Conservation (phyloP, 2,113 vertebrate genomes). For the Indri indri region DNA sequence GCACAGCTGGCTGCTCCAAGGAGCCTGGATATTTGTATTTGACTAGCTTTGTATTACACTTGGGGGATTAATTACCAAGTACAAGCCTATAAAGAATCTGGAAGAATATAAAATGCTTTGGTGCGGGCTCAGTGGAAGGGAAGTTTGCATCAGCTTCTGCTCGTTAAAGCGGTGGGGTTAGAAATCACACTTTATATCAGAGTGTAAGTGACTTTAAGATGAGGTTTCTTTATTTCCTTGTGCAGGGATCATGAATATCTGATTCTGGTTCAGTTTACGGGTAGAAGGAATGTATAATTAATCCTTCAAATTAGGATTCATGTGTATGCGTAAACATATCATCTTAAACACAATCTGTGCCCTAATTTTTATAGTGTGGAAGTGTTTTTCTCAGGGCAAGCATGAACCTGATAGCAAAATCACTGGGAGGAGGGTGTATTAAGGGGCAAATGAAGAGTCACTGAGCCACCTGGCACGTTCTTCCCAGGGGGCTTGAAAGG, state of each 20-base stretch:
- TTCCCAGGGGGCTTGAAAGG: background rate
- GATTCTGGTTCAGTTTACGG: background rate
- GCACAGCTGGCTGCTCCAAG: background rate
- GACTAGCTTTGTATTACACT: background rate
- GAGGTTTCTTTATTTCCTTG: background rate
- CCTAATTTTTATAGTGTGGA: background rate
- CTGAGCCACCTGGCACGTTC: background rate
- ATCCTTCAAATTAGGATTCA: background rate
- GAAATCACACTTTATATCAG: background rate
- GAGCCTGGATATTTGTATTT: background rate
- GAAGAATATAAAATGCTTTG: background rate
- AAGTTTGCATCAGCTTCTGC: background rate
- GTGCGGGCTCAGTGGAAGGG: background rate
- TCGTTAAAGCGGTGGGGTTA: background rate
- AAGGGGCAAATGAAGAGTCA: background rate
- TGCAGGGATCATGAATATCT: background rate
- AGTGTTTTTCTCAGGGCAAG: background rate
- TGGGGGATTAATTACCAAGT: slow-evolving; percentile 47
- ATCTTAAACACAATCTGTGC: background rate
- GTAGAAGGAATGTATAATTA: background rate
- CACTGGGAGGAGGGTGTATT: background rate
- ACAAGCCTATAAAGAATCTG: background rate
- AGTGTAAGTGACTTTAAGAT: background rate
- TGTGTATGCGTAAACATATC: background rate
- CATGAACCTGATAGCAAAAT: background rate